These are phyloP conservation scores for Cyanoliseus patagonus DNA, from an alignment of 2,113 vertebrate genomes.

Conservation along the genomic window DNA sequence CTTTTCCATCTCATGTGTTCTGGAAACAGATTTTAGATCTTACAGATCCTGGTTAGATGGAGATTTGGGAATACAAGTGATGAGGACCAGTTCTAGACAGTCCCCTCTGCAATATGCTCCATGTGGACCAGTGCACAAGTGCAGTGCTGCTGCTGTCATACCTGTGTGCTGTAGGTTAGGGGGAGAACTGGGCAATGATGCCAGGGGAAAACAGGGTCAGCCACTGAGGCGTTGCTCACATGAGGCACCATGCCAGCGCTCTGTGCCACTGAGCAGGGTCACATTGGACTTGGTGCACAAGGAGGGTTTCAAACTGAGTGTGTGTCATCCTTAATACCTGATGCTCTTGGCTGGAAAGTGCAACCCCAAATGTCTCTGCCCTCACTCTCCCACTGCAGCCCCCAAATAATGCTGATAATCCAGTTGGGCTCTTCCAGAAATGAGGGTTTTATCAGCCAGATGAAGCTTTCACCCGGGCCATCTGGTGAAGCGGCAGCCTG, in stretches of 20 bases:
- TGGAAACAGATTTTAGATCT: background rate
- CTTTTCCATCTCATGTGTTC: background rate
- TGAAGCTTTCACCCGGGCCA: background rate
- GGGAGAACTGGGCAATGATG: accelerated
- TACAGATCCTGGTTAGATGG: background rate
- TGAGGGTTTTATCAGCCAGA: background rate
- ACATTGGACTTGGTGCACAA: accelerated
- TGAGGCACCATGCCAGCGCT: background rate
- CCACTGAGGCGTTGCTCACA: accelerated
- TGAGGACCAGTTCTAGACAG: background rate
- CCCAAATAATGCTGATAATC: background rate
- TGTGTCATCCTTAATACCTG: background rate
- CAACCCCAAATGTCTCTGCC: background rate
- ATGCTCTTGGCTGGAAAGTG: accelerated
- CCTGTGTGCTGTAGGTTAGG: no score
- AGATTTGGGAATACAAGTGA: background rate
- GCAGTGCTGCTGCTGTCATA: background rate
- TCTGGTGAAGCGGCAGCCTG: accelerated
- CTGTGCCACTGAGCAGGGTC: background rate
- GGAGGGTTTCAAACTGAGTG: background rate
- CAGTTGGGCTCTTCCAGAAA: background rate
- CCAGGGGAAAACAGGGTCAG: accelerated
- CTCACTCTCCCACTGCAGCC: background rate
- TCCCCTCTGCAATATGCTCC: accelerated
- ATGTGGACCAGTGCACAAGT: accelerated